Conservation (phyloP, 2,113 vertebrate species). For the Bujurquina vittata region DNA sequence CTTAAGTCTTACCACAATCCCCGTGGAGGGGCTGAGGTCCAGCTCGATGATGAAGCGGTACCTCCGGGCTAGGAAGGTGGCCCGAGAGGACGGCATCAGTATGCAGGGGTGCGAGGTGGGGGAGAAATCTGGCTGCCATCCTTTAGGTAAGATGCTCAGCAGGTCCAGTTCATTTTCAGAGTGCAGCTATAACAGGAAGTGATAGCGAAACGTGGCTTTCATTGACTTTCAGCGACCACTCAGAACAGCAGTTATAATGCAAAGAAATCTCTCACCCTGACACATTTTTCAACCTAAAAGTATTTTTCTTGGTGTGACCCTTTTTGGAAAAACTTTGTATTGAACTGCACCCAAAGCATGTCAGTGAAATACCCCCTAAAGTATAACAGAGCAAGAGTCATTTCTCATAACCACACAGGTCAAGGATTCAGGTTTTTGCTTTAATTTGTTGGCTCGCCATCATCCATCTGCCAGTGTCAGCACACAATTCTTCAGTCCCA, state of each 20-base stretch:
- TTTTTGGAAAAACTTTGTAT: too few species aligned
- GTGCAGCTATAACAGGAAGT: neutral
- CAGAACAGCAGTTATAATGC: neutral
- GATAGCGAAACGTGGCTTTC: neutral
- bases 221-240: neutral
- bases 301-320: too few species aligned
- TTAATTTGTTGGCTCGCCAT: neutral
- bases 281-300: neutral
- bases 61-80: conserved; percentile 93
- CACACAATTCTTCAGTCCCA: neutral
- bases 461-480: neutral
- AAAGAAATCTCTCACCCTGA: rapidly evolving
- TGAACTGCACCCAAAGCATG: too few species aligned
- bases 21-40: conserved; percentile 96
- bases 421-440: neutral
- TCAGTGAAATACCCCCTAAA: neutral
- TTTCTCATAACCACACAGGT: neutral
- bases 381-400: neutral
- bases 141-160: conserved; percentile 90
- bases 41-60: conserved; percentile 97
- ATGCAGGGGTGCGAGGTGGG: conserved; percentile 82
- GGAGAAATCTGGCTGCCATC: conserved; percentile 89
- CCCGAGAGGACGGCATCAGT: conserved; percentile 89
- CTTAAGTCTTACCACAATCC: conserved; percentile 90
- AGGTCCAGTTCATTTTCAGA: conserved; percentile 79